Evolutionary conservation across 2,888 invertebrate genomes (phyloP), one percentile per base, ranked within the genome.

Genomic region (Lycocerus yunnanus): DNA sequence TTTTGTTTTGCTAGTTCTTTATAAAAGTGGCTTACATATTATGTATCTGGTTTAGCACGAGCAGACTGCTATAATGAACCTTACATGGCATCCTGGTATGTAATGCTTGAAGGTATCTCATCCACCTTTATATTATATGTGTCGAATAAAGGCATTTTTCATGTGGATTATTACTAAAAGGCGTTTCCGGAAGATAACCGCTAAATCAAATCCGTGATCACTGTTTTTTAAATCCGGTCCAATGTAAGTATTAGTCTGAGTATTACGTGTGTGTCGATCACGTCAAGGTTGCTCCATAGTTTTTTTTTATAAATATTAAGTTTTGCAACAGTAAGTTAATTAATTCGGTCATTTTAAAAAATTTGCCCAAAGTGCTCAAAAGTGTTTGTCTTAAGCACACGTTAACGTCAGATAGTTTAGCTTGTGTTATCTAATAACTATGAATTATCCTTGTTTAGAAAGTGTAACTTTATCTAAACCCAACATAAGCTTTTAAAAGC

Each of bases 381-480:
- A 43, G 5, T 43, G 43, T 27, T 27, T 4, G 4, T 3, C 13
- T 13, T 27, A 27, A 11, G 13, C 5, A n/a, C 43, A 43, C 6
- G n/a, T 43, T n/a, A 43, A 43, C 43, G n/a, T n/a, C n/a, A 43
- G 43, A 43, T 43, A 43, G 43, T 43, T 43, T 43, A 43, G 43
- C n/a, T 43, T 43, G n/a, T 3, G 43, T 43, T 43, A 43, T 43
- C 43, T 43, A 43, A 43, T 43, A 43, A 43, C 43, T 43, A 43
- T 63, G 20, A 63, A 63, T 63, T 16, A 20, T 18, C 20, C 61
- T 63, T 20, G 61, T 20, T 63, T 63, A 15, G 61, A 63, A 15
- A 18, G 20, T 63, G 61, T 63, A 63, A 20, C 61, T 63, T 63
- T 63, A 63, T 63, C 61, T 63, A 63, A 63, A 63, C 61, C 61